These are phyloP conservation scores for Graphium colonna DNA, from an alignment of 2,888 invertebrate genomes.

Conservation along the genomic window DNA sequence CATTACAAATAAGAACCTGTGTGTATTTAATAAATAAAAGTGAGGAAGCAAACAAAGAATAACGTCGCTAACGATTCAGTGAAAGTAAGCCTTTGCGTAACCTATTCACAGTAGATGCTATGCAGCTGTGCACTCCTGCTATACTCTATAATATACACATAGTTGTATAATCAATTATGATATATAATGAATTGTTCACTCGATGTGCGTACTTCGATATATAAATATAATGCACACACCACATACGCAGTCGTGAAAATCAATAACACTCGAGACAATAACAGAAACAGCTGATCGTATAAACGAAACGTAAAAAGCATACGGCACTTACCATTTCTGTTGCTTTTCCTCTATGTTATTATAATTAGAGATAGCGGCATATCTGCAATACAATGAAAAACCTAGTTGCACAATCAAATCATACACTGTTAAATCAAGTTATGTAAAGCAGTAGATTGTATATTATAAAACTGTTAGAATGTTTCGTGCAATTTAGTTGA, in stretches of 20 bases:
- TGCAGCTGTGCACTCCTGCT: background rate
- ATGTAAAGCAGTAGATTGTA: constrained; percentile 36
- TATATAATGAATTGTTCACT: background rate
- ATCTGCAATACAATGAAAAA: constrained; percentile 70
- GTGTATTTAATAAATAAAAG: constrained; percentile 2
- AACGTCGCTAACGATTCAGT: constrained; percentile 13
- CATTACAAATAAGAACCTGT: no score
- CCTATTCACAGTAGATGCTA: constrained; percentile 1
- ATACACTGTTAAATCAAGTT: constrained; percentile 34
- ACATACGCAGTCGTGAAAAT: constrained; percentile 43
- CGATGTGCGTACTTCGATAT: background rate
- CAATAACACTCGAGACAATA: constrained; percentile 52
- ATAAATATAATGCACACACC: constrained; percentile 27
- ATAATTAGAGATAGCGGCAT: constrained; percentile 72
- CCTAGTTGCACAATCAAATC: constrained; percentile 40
- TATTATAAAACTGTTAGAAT: constrained; percentile 39
- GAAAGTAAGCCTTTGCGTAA: constrained; percentile 21
- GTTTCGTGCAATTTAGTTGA: constrained; percentile 47
- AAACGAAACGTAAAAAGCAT: constrained; percentile 28
- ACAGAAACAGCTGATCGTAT: constrained; percentile 54
- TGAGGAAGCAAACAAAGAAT: constrained; percentile 13
- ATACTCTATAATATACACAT: background rate
- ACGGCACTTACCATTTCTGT: constrained; percentile 67
- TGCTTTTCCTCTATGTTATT: constrained; percentile 63
- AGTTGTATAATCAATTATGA: no score